Base-by-base conservation (phyloP, 2,797 vertebrate species). In the Vespertilio murinus region DNA sequence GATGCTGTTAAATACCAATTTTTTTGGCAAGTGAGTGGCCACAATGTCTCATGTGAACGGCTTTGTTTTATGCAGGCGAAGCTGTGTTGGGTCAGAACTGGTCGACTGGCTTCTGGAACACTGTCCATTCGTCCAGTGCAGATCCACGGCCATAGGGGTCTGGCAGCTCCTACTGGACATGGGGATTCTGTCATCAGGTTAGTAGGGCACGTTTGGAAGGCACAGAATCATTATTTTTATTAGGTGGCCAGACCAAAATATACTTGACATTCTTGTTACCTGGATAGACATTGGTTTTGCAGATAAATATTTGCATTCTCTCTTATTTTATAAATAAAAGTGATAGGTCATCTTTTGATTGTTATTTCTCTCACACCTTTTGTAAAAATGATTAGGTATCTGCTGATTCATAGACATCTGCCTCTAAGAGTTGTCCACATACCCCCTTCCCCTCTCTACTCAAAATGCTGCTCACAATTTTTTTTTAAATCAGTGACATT, bases 111-210 rank as follows among this genome's bases (percentile, higher is more conserved):
- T 99, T 91, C 98, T 99, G 95, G 99, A 99, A 96, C 98, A 99
- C 97, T 99, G 99, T 78, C 98, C 99, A 95, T 99, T 99, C 42
- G 98, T 99, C 94, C 99, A 99, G 94, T 99, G 99, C 98, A 98
- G 99, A 98, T 98, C 99, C 74, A 98, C 99, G 92, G 99, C 99
- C 75, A 98, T 90, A 64, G 99, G 99, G 5, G 98, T 99, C 97
- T 99, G 99, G 99, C 99, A 99, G 98, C 99, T 99, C 90, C 98
- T 99, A 82, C 98, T 99, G 98, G 99, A 99, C 96, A 99, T 99
- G 97, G 99, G 99, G 93, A 99, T 99, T 96, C 98, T 99, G 95
- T 98, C 99, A 96, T 99, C 99, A 98, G 99, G 99, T 99, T 97
- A 98, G 98, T 98, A 38, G 10, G n/a, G 25, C 10, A 20, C 54